Conservation (phyloP, 2,888 invertebrate species). For the Dinocampus coccinellae region DNA sequence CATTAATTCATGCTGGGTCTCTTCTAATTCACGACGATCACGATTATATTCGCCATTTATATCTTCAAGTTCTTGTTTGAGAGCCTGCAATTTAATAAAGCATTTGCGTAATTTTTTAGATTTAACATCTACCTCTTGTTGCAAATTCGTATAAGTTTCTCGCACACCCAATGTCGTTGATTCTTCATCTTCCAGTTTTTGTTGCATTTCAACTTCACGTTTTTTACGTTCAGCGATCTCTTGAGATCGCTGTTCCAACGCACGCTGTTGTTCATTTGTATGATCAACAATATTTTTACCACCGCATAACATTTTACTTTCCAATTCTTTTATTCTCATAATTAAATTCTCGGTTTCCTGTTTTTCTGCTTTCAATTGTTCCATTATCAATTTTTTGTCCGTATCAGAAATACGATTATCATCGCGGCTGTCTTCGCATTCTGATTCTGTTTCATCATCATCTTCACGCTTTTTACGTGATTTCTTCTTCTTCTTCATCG, state of each 20-base stretch:
- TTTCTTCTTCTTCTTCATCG: conserved; percentile 66
- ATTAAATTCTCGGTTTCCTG: conserved; percentile 82
- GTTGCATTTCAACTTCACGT: conserved; percentile 90
- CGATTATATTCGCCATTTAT: conserved; percentile 89
- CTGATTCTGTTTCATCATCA: conserved; percentile 66
- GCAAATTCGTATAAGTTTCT: conserved; percentile 90
- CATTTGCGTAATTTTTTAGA: conserved; percentile 93
- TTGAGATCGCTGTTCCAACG: conserved; percentile 84
- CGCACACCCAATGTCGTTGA: conserved; percentile 91
- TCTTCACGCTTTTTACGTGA: conserved; percentile 71
- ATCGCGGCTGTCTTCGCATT: conserved; percentile 68
- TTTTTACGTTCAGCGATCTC: conserved; percentile 92
- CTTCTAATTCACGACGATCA: conserved; percentile 93
- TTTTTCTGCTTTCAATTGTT: conserved; percentile 78
- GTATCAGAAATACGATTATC: conserved; percentile 66
- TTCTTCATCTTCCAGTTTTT: conserved; percentile 93
- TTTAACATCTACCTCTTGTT: conserved; percentile 97
- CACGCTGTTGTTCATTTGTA: conserved; percentile 93
- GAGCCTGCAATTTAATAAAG: conserved; percentile 82
- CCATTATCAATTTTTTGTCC: conserved; percentile 72
- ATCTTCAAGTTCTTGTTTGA: conserved; percentile 85
- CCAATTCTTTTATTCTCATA: conserved; percentile 84
- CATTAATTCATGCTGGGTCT: conserved; percentile 90
- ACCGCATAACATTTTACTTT: conserved; percentile 94
- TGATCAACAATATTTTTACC: conserved; percentile 96